Evolutionary conservation across 2,113 vertebrate species (phyloP).

Genomic region (Oriolus oriolus): DNA sequence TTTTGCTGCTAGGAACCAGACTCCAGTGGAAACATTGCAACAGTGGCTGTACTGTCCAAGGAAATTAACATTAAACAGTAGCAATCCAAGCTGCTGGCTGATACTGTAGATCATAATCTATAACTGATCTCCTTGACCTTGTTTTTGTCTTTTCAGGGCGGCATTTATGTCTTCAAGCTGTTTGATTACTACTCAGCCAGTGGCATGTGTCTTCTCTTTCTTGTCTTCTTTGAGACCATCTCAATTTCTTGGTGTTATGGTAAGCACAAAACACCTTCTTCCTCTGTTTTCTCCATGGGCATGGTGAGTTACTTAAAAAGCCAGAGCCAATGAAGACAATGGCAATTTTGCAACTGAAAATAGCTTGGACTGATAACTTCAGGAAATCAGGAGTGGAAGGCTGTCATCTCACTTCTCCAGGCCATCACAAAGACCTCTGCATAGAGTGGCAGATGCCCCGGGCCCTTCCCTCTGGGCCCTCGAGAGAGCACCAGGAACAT

Average conservation of each 20-base stretch:
- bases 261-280: constrained; percentile 37
- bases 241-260: constrained; percentile 92
- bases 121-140: not conserved
- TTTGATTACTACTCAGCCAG: constrained; percentile 94
- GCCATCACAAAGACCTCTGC: not conserved
- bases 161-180: constrained; percentile 90
- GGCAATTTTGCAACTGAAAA: not conserved
- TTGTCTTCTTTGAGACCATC: constrained; percentile 90
- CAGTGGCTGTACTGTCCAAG: not conserved
- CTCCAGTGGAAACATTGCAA: not conserved
- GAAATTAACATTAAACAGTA: not conserved
- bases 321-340: not conserved
- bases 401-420: not conserved
- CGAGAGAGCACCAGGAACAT: not conserved
- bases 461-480: not conserved
- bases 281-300: not conserved
- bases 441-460: not conserved
- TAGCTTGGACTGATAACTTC: not conserved
- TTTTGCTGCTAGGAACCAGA: not conserved
- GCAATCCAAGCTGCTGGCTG: not conserved
- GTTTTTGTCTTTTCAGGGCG: constrained; percentile 75
- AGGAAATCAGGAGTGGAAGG: not conserved
- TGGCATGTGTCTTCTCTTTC: constrained; percentile 89
- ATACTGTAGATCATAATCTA: not conserved
- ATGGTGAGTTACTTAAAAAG: not conserved